Evolutionary conservation across 2,888 invertebrate species (phyloP), one percentile per base, ranked within the genome.

Genomic region (Aricia artaxerxes): DNA sequence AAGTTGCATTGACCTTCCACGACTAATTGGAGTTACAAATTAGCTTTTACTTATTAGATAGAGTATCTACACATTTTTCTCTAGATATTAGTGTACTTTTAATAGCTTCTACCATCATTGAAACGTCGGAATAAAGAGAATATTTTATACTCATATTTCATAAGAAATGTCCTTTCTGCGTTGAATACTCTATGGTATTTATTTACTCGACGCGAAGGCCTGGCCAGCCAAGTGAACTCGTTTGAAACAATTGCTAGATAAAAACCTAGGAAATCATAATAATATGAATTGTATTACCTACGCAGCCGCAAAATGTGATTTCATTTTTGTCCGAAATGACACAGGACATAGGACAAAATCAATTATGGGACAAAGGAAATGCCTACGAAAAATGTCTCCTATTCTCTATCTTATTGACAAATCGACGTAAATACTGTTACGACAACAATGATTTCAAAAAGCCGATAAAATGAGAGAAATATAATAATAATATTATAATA

Each of bases 261-360:
- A 73, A 69, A 73, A 44, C 73, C 73, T 44, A 44, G 73, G 73
- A 73, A 73, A 73, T 73, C 69, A 69, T 69, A 73, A 73, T 73
- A 35, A 69, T 69, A 69, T 38, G 69, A 69, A 73, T 73, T 73
- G 73, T 73, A 73, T 73, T 73, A 44, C 44, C 40, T n/a, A 44
- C 44, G 11, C 2, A n/a, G 4, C 40, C 73, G n/a, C 44, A 73
- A 73, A 73, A 73, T 40, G 44, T 40, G 44, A 44, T 24, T 44
- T 73, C 35, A 75, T 53, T 75, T 73, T 73, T 75, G 31, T 75
- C 49, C 75, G 31, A 76, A 76, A 75, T 75, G 5, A 31, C 76
- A 31, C 24, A 35, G 69, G 69, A 35, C 13, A 69, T 4, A 13
- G 69, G 69, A 35, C 13, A 69, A 35, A 69, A 69, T 35, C 5